phyloP scores from a whole-genome alignment of 53 echinoderm and acorn worm species.

The Antedon mediterranea region DNA sequence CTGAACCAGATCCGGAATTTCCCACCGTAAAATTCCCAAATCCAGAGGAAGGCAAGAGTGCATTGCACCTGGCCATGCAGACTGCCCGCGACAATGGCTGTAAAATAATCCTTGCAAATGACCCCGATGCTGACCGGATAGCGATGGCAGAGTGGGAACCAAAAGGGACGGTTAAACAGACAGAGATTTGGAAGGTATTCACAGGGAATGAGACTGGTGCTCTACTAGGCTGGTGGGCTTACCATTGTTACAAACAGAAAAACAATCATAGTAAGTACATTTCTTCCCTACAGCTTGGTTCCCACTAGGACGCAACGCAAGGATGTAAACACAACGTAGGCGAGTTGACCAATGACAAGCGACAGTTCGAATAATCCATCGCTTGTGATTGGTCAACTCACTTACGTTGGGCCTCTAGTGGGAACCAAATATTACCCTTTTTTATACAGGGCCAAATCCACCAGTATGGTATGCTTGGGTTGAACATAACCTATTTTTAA shows the following conservation, averaged over 20 bases:
- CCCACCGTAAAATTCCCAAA: conserved; percentile 96
- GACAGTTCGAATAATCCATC: no score
- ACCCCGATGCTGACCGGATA: conserved; percentile 88
- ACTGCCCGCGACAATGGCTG: conserved; percentile 74
- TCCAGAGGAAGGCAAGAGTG: conserved; percentile 94
- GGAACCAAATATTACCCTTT: no score
- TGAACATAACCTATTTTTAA: no score
- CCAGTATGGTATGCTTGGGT: no score
- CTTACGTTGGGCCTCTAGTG: no score
- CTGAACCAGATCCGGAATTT: conserved; percentile 78
- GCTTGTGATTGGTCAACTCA: no score
- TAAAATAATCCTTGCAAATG: conserved; percentile 78
- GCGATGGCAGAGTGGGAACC: conserved; percentile 75
- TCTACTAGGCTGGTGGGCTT: conserved; percentile 77
- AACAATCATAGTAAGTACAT: conserved; percentile 1
- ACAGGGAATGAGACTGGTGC: conserved; percentile 87
- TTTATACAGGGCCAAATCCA: no score
- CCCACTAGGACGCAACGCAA: no score
- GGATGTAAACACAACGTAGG: no score
- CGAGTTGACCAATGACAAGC: no score
- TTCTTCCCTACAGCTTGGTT: no score
- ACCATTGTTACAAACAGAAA: conserved; percentile 25
- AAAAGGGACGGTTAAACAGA: conserved; percentile 8
- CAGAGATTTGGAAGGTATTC: conserved; percentile 63
- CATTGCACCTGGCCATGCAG: conserved; percentile 67